phyloP scores from a whole-genome alignment of 2,113 vertebrate species.

The Danionella cerebrum region DNA sequence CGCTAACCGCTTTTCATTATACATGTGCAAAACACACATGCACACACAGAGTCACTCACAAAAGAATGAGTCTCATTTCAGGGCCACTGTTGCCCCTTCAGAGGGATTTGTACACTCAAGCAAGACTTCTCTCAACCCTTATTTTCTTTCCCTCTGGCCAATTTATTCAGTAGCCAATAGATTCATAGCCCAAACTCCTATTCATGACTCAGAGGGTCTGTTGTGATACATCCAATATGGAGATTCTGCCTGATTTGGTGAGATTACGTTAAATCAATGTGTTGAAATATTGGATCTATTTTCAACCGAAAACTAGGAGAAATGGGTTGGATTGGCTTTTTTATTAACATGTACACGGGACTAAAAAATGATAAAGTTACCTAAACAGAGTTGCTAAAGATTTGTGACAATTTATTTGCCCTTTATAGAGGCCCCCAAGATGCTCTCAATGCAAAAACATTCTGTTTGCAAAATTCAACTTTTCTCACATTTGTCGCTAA shows the following conservation, averaged over 20 bases:
- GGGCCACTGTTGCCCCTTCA: slow-evolving; percentile 25
- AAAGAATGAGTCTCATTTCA: slow-evolving; percentile 32
- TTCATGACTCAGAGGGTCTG: not conserved
- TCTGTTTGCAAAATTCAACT: too few species aligned
- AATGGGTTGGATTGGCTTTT: too few species aligned
- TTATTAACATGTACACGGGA: too few species aligned
- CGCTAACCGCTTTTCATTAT: slow-evolving; percentile 51
- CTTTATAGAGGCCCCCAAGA: too few species aligned
- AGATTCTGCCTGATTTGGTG: not conserved
- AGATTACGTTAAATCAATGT: not conserved
- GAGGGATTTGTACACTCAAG: slow-evolving; percentile 51
- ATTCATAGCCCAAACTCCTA: slow-evolving; percentile 1
- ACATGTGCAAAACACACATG: slow-evolving; percentile 38
- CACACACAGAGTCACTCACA: not conserved
- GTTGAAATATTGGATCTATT: too few species aligned
- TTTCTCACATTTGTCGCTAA: too few species aligned
- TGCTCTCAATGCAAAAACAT: too few species aligned
- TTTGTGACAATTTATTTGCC: too few species aligned
- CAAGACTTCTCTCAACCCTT: slow-evolving; percentile 37
- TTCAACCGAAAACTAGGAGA: too few species aligned
- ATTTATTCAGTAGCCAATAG: slow-evolving; percentile 34
- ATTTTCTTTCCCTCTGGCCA: slow-evolving; percentile 27
- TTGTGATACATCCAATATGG: not conserved
- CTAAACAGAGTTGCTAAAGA: too few species aligned
- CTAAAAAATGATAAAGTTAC: too few species aligned